Conservation (phyloP, 2,113 vertebrate genomes). For the Conger conger region DNA sequence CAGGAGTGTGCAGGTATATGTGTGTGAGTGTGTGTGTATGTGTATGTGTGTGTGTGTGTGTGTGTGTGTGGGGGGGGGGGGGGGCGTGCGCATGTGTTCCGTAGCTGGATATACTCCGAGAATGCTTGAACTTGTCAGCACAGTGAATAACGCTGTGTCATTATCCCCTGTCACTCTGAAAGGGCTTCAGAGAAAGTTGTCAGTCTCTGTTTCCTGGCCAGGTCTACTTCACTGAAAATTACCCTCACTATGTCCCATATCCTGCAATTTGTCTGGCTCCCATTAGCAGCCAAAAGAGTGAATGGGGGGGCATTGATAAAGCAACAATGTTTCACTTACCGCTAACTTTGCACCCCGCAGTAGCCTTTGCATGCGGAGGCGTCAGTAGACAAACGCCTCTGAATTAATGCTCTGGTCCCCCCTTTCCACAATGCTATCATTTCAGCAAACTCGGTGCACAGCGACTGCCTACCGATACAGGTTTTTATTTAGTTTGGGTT, state of each 20-base stretch:
- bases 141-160: neutral
- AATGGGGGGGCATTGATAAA: constrained; percentile 17
- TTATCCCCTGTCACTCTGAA: neutral
- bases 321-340: constrained; percentile 22
- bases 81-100: too few relatives aligned
- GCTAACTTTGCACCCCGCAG: neutral
- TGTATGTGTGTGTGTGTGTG: neutral
- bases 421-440: neutral
- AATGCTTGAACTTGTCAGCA: neutral
- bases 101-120: neutral
- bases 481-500: constrained; percentile 3
- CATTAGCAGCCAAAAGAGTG: constrained; percentile 13
- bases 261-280: constrained; percentile 16
- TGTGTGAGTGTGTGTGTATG: too few relatives aligned
- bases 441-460: neutral
- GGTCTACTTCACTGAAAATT: constrained; percentile 18
- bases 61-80: too few relatives aligned
- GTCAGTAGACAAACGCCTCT: neutral
- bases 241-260: constrained; percentile 7
- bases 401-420: neutral
- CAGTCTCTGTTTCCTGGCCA: neutral
- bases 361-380: constrained; percentile 4
- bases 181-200: constrained; percentile 6
- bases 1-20: neutral
- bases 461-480: neutral